Evolutionary conservation across 2,797 vertebrate species (phyloP).

Genomic region (Pempheris klunzingeri): DNA sequence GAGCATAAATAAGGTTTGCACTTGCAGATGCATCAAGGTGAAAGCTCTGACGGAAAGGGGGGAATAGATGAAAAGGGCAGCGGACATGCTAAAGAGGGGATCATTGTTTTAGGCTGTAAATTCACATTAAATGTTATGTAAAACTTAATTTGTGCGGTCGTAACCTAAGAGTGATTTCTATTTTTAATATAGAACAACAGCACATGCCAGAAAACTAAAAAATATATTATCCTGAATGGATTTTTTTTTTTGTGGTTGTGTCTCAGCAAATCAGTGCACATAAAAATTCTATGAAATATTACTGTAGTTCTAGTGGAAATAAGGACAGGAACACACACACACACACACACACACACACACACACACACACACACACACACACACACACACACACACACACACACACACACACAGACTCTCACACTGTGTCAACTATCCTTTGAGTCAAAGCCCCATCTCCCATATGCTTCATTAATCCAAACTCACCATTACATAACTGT

Average conservation of each 20-base stretch:
- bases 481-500: slow-evolving; percentile 80
- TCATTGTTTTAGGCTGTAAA: not conserved
- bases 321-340: slow-evolving; percentile 33
- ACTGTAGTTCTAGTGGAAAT: slow-evolving; percentile 24
- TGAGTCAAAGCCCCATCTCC: slow-evolving; percentile 67
- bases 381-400: slow-evolving; percentile 11
- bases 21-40: slow-evolving; percentile 39
- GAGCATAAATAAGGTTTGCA: slow-evolving; percentile 42
- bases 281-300: slow-evolving; percentile 12
- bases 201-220: not conserved
- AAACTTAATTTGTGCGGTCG: not conserved
- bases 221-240: not conserved
- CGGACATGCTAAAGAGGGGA: not conserved
- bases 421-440: slow-evolving; percentile 54
- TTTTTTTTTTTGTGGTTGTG: slow-evolving; percentile 1
- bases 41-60: slow-evolving; percentile 20
- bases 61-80: not conserved
- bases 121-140: slow-evolving; percentile 9
- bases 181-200: not conserved
- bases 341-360: not conserved
- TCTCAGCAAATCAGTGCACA: not conserved
- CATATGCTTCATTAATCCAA: slow-evolving; percentile 84
- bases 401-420: slow-evolving; percentile 42
- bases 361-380: slow-evolving; percentile 11
- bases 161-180: not conserved